Percentiles rank a stretch among this genome's conserved stretches.
Evolutionary conservation across 2,113 vertebrate species (phyloP).

Genomic region (Paradoxurus hermaphroditus): DNA sequence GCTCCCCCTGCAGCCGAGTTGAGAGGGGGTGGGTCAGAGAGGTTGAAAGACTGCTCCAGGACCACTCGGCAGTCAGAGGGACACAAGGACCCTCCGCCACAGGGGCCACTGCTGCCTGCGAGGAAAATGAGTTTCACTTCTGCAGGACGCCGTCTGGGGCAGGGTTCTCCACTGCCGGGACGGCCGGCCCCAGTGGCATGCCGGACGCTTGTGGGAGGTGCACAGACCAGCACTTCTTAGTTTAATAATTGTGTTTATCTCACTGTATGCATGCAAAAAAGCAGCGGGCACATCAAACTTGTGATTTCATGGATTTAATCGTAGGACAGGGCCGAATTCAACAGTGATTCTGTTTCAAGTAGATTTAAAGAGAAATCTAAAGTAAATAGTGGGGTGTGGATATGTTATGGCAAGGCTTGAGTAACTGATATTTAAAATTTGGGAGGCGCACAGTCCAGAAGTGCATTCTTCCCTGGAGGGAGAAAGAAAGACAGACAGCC

Average conservation of each 20-base stretch:
- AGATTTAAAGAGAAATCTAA: background rate
- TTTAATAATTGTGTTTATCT: background rate
- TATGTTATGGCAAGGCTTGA: background rate
- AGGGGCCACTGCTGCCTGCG: background rate
- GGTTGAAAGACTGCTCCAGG: background rate
- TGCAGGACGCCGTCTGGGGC: background rate
- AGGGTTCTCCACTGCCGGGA: fast-evolving
- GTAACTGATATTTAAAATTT: background rate
- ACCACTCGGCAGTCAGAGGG: no score
- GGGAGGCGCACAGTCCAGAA: background rate
- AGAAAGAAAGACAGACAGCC: background rate
- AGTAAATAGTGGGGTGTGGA: background rate
- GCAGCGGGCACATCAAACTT: fast-evolving
- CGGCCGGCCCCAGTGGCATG: background rate
- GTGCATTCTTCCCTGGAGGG: no score
- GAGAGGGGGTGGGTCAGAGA: background rate
- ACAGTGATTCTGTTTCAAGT: background rate
- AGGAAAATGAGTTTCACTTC: background rate
- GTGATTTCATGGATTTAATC: background rate
- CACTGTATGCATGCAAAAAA: background rate
- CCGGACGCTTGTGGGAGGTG: background rate
- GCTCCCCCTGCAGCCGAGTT: background rate
- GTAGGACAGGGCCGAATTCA: background rate
- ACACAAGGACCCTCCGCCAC: background rate
- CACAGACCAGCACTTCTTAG: background rate